Evolutionary conservation across 1,140 invertebrate genomes (phyloP), one percentile per base, ranked within the genome.

Genomic region (Drosophila bifasciata): DNA sequence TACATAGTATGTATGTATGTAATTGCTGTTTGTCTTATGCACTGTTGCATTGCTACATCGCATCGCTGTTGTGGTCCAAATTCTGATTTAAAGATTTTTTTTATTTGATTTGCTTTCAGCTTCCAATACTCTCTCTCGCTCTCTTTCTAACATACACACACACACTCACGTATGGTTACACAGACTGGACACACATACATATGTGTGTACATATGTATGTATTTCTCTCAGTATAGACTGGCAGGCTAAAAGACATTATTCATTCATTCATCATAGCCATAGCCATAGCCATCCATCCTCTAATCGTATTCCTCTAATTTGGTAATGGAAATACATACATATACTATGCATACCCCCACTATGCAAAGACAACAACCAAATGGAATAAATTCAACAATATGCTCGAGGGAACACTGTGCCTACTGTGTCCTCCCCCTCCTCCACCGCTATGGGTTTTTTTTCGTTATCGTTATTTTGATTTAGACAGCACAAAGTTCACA

Each of bases 1-100:
- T n/a, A n/a, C n/a, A n/a, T n/a, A n/a, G n/a, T n/a, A n/a, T n/a
- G n/a, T n/a, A n/a, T n/a, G n/a, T n/a, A n/a, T n/a, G n/a, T 48
- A 53, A 9, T 45, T 43, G 32, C 50, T n/a, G 16, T 52, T 52
- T 25, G 17, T 2, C 32, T 36, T 36, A 4, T 11, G 32, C 32
- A 36, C 11, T 36, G 28, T 32, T 11, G 32, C 32, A 36, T 4
- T 36, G 23, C 23, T 25, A 5, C 23, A 25, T 25, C 6, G 23
- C 23, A 25, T 6, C 23, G 23, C 23, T 69, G 76, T 49, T 67
- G 62, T 85, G 80, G 80, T 85, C 80, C 81, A 73, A 80, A 86
- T 84, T 79, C 40, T 64, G 64, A 79, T 84, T 84, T 36, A 50
- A 84, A 68, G 43, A 48, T 71, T 66, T 23, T 63, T 73, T 72